Evolutionary conservation across 2,797 vertebrate species (phyloP), one percentile per base, ranked within the genome.

Genomic region (Delichon dasypus): DNA sequence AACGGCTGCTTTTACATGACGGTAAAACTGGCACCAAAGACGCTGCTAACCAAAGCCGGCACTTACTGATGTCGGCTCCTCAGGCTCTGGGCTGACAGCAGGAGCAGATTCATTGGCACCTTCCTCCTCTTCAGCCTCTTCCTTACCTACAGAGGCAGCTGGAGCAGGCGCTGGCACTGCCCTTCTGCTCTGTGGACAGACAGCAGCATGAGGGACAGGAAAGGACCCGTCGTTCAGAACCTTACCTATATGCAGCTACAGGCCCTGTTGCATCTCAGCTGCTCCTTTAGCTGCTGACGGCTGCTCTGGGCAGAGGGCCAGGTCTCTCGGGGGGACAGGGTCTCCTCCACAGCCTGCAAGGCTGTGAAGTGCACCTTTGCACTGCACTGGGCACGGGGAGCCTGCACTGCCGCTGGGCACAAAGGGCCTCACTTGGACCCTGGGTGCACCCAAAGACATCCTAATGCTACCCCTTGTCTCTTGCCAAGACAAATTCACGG

Each of bases 241-340:
- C 13, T 45, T 2, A 25, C 2, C 0, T 11, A 3, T 36, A 5
- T 29, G 15, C 30, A 51, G 16, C 45, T 30, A 8, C 30, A 29
- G 30, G 20, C 44, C 25, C 29, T 1, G 3, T 23, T 32, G 42
- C 30, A 47, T 26, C 42, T 66, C 51, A 79, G 42, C 42, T 40
- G 22, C 26, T 27, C 34, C 62, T 57, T 40, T 4, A 38, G 76
- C 51, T 47, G 11, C n/a, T 2, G 6, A 32, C 50, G 26, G 40
- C n/a, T 36, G 61, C 27, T 45, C 6, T 1, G 1, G 10, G 40
- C 7, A 25, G 27, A 55, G 21, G 22, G 11, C 61, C 32, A 16
- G 40, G 10, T 8, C 27, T 13, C 42, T 47, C 40, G 51, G 21
- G 51, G 16, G 27, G 29, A 16, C 32, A 38, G 27, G 7, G n/a